phyloP scores from a whole-genome alignment of 2,888 invertebrate genomes.

The Morpho helenor region DNA sequence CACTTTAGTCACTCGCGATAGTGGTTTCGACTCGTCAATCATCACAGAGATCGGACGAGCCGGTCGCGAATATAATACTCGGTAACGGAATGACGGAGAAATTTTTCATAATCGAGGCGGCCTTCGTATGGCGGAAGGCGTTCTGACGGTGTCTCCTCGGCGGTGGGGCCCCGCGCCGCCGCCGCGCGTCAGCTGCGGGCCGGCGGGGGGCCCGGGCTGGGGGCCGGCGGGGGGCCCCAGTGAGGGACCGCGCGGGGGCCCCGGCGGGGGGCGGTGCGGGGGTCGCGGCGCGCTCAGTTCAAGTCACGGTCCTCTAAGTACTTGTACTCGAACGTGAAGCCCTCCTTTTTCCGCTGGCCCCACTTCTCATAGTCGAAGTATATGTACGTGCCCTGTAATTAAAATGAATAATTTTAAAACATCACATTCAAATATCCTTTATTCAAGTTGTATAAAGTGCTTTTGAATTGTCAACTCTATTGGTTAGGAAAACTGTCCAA shows the following conservation, averaged over 20 bases:
- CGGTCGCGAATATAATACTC: conserved; percentile 35
- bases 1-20: conserved; percentile 19
- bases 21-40: conserved; percentile 27
- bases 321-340: conserved; percentile 99
- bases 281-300: conserved; percentile 80
- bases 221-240: no score
- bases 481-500: no score
- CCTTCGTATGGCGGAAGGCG: conserved; percentile 13
- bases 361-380: conserved; percentile 99
- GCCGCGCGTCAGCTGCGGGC: conserved; percentile 5
- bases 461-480: no score
- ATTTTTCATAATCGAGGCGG: conserved; percentile 18
- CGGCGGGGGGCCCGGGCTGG: conserved; percentile 19
- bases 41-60: conserved; percentile 41
- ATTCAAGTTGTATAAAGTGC: no score
- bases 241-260: conserved; percentile 15
- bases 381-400: conserved; percentile 98
- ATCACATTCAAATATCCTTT: background rate
- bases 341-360: conserved; percentile 99
- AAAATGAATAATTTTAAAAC: background rate
- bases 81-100: conserved; percentile 35
- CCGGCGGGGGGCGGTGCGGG: conserved; percentile 27
- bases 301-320: conserved; percentile 99
- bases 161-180: background rate
- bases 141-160: conserved; percentile 17